A percentile compares a stretch with the other conserved stretches of the same genome.
phyloP scores from a whole-genome alignment of 2,888 invertebrate genomes.

The Podotricha telesiphe region DNA sequence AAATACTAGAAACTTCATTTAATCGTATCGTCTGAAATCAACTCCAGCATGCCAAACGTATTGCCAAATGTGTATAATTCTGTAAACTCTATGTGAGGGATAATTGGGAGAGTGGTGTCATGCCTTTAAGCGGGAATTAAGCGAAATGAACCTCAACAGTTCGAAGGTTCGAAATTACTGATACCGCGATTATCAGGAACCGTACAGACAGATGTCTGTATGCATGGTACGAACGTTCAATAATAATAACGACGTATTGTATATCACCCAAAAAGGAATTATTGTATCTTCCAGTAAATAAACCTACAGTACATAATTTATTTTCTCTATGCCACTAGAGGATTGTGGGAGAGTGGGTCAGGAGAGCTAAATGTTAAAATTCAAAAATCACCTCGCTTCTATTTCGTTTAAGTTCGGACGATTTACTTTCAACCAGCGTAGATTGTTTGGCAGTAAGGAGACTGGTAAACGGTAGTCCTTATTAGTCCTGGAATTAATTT shows the following conservation, averaged over 20 bases:
- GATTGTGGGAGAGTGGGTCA: constrained; percentile 50
- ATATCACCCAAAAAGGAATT: no score
- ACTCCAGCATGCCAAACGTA: constrained; percentile 14
- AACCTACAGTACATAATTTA: constrained; percentile 31
- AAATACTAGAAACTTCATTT: constrained; percentile 15
- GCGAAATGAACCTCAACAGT: constrained; percentile 2
- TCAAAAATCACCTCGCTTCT: constrained; percentile 65
- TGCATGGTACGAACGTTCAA: no score
- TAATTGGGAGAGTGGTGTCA: constrained; percentile 15
- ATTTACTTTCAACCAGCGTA: constrained; percentile 70
- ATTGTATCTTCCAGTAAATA: no score
- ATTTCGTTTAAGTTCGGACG: constrained; percentile 51
- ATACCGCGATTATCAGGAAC: not conserved
- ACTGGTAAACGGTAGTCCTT: constrained; percentile 74
- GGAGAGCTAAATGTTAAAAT: constrained; percentile 57
- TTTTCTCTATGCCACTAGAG: constrained; percentile 50
- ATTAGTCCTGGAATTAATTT: constrained; percentile 71
- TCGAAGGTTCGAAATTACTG: not conserved
- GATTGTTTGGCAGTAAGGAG: constrained; percentile 74
- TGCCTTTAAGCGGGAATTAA: constrained; percentile 18
- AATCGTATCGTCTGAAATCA: constrained; percentile 11
- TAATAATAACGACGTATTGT: no score
- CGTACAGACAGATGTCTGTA: no score
- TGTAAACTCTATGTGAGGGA: constrained; percentile 3
- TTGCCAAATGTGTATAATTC: constrained; percentile 7